Conservation (phyloP, 2,113 vertebrate species). For the Ceratotherium simum region DNA sequence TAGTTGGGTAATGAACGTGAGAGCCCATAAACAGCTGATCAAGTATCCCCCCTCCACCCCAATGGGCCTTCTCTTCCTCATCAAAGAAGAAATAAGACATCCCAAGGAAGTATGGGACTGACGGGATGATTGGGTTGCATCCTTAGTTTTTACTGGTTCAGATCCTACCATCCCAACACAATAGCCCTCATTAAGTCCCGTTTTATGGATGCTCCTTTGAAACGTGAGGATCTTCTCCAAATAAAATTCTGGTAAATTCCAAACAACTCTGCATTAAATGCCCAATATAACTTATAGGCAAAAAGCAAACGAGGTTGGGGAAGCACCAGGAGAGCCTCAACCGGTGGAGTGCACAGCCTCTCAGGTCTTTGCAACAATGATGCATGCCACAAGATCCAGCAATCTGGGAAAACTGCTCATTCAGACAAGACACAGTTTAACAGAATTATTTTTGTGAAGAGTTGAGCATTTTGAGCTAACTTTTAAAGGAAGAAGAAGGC, state of each 20-base stretch:
- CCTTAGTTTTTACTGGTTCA: background rate
- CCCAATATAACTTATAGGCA: background rate
- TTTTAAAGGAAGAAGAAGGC: background rate
- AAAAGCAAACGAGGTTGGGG: background rate
- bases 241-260: background rate
- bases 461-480: background rate
- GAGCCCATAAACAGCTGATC: background rate
- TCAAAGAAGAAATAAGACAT: background rate
- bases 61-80: background rate
- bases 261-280: background rate
- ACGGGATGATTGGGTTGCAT: background rate
- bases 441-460: background rate
- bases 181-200: background rate
- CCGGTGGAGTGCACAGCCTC: rapidly evolving
- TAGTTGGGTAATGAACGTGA: background rate
- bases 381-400: rapidly evolving
- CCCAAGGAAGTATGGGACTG: background rate
- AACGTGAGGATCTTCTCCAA: background rate
- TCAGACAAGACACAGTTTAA: too few relatives aligned
- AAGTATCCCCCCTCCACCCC: background rate
- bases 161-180: background rate
- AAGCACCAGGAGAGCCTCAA: background rate
- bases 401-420: background rate
- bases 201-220: background rate
- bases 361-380: rapidly evolving